A percentile compares a stretch with the other conserved stretches of the same genome.
Conservation (phyloP, 2,888 invertebrate genomes). For the Eristalinus aeneus region DNA sequence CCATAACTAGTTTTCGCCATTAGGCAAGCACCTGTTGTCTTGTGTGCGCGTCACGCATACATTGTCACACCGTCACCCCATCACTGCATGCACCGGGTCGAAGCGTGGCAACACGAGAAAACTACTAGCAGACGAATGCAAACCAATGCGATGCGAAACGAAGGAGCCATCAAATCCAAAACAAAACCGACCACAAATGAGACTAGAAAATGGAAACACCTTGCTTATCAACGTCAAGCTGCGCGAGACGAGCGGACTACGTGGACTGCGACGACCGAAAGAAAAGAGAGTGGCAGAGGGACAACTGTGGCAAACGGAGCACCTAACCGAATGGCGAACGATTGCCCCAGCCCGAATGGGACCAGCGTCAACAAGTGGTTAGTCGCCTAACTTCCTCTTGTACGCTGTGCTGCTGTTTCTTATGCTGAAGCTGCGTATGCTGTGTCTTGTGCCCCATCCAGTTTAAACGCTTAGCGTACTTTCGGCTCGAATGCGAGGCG, state of each 20-base stretch:
- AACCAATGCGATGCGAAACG: background rate
- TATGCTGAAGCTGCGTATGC: background rate
- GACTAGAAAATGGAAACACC: conserved; percentile 40
- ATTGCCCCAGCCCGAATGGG: background rate
- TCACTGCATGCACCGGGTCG: conserved; percentile 45
- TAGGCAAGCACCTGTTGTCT: conserved; percentile 56
- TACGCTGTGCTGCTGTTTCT: background rate
- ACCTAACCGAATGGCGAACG: background rate
- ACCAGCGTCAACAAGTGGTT: background rate
- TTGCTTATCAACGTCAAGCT: conserved; percentile 5
- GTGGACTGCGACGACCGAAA: conserved; percentile 18
- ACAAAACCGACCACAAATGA: conserved; percentile 8
- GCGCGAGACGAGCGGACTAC: conserved; percentile 43
- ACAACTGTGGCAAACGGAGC: background rate
- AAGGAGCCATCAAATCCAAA: background rate
- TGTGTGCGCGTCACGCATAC: conserved; percentile 20
- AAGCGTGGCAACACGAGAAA: conserved; percentile 51
- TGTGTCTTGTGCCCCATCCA: background rate
- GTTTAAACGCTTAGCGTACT: background rate
- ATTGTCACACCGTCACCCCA: background rate
- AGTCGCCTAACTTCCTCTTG: background rate
- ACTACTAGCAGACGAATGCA: background rate
- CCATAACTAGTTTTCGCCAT: conserved; percentile 65
- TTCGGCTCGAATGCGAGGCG: background rate
- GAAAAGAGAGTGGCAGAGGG: background rate